A percentile compares a stretch with the other conserved stretches of the same genome.
These are phyloP conservation scores for Dipodomys merriami DNA, from an alignment of 2,113 vertebrate genomes.

Conservation along the genomic window DNA sequence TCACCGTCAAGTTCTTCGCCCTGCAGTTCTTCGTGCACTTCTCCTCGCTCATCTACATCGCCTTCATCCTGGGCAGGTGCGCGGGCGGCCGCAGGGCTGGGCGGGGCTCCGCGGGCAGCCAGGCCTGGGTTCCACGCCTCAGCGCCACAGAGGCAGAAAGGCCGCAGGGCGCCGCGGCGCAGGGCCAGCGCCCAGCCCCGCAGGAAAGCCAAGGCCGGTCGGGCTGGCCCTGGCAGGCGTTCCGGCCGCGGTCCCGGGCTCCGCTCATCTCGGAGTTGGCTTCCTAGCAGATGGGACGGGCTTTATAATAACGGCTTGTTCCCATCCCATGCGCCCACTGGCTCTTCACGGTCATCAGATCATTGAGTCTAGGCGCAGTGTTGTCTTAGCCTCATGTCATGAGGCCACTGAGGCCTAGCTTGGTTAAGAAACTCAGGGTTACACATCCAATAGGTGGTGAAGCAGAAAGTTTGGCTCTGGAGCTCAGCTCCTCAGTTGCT, in stretches of 20 bases:
- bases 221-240: too few species aligned
- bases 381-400: background rate
- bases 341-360: background rate
- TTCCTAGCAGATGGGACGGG: background rate
- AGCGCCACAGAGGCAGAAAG: too few species aligned
- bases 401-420: background rate
- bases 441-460: background rate
- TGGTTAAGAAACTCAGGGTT: background rate
- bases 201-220: too few species aligned
- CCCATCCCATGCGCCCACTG: background rate
- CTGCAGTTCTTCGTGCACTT: conserved; percentile 97
- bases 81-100: too few species aligned
- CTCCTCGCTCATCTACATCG: conserved; percentile 95
- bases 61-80: conserved; percentile 97
- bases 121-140: too few species aligned
- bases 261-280: background rate
- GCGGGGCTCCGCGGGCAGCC: too few species aligned
- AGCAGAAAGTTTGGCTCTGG: background rate
- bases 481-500: background rate
- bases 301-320: background rate
- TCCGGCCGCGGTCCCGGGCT: too few species aligned
- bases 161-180: too few species aligned
- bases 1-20: conserved; percentile 94
- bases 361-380: background rate
- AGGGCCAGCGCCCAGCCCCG: too few species aligned